A percentile compares a stretch with the other conserved stretches of the same genome.
These are phyloP conservation scores for Psilanteris sp. DNA, from an alignment of 1,140 invertebrate genomes.

Conservation along the genomic window DNA sequence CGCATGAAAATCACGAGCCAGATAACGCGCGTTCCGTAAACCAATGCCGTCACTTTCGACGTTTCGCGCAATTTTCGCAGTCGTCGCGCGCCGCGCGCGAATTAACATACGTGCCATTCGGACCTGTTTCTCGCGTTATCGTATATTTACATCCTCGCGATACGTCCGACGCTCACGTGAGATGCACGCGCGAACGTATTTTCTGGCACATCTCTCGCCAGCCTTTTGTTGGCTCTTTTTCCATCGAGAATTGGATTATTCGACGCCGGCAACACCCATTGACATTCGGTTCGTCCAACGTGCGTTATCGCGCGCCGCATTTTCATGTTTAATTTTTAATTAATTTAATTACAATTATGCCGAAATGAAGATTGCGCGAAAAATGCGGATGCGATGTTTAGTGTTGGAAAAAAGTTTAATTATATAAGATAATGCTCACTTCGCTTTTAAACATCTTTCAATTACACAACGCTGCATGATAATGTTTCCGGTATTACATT, in stretches of 20 bases:
- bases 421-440: conserved; percentile 25
- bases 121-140: conserved; percentile 34
- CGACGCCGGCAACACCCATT: background rate
- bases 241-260: background rate
- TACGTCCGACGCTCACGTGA: conserved; percentile 34
- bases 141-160: conserved; percentile 27
- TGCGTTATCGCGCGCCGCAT: too few relatives aligned
- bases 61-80: conserved; percentile 57
- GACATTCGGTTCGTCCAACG: too few relatives aligned
- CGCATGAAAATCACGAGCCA: conserved; percentile 31
- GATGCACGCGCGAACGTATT: conserved; percentile 41
- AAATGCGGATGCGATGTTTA: conserved; percentile 22
- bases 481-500: conserved; percentile 36
- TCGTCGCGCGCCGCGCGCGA: conserved; percentile 30
- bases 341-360: background rate
- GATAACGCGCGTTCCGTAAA: conserved; percentile 46
- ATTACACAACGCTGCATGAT: conserved; percentile 32
- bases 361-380: conserved; percentile 3
- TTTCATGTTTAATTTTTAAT: background rate
- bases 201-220: conserved; percentile 3
- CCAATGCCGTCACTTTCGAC: conserved; percentile 62
- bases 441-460: conserved; percentile 34
- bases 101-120: conserved; percentile 44
- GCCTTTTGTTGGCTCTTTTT: conserved; percentile 2
- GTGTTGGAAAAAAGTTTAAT: too few relatives aligned